These are phyloP conservation scores for Pogonomyrmex californicus DNA, from an alignment of 1,140 invertebrate species.

Conservation along the genomic window DNA sequence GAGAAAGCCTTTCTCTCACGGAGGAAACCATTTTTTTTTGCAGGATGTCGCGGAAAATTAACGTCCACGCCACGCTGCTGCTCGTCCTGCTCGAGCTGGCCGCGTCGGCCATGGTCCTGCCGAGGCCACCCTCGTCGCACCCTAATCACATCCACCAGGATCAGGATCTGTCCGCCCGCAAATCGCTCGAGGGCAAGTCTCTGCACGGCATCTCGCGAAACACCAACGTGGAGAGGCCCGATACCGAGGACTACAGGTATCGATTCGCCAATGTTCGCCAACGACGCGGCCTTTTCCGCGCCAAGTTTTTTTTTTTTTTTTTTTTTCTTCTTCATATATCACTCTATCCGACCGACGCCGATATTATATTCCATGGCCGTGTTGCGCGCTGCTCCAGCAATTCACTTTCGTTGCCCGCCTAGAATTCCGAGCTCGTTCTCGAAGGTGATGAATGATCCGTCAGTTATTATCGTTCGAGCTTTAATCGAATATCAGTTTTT, in stretches of 20 bases:
- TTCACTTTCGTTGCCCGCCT: conserved; percentile 56
- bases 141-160: conserved; percentile 80
- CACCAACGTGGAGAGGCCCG: conserved; percentile 81
- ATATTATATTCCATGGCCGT: conserved; percentile 39
- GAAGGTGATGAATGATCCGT: conserved; percentile 24
- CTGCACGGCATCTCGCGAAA: conserved; percentile 74
- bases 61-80: conserved; percentile 62
- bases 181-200: conserved; percentile 68
- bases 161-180: conserved; percentile 50
- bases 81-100: conserved; percentile 74
- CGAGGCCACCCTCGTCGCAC: conserved; percentile 82
- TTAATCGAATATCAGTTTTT: neutral
- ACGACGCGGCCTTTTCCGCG: neutral
- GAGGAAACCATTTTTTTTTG: conserved; percentile 46
- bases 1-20: neutral
- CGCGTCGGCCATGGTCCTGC: conserved; percentile 82
- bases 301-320: neutral
- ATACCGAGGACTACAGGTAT: conserved; percentile 75
- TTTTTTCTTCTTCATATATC: neutral
- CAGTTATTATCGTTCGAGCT: conserved; percentile 21
- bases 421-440: conserved; percentile 16
- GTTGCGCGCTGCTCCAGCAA: neutral
- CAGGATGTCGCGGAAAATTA: conserved; percentile 77
- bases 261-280: neutral
- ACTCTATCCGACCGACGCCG: neutral